Conservation (phyloP, 2,797 vertebrate species). For the Sciaenops ocellatus region DNA sequence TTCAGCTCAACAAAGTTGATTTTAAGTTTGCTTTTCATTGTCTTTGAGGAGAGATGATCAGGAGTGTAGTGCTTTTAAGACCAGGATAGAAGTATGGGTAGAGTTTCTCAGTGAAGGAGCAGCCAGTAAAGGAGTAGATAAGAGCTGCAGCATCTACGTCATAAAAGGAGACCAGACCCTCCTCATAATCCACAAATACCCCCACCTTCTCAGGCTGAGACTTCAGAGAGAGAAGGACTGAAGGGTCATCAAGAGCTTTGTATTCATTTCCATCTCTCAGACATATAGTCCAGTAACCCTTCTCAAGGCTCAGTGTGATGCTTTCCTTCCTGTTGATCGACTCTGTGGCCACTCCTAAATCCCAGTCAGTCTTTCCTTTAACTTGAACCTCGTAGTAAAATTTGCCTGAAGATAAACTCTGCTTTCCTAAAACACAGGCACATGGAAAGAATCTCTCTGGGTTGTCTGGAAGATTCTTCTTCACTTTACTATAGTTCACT, state of each 20-base stretch:
- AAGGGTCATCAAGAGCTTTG: fast-evolving
- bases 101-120: conserved; percentile 29
- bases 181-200: conserved; percentile 31
- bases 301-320: fast-evolving
- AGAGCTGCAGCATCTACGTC: conserved; percentile 22
- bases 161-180: conserved; percentile 36
- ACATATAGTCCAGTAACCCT: not conserved
- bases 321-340: not conserved
- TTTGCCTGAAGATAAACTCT: conserved; percentile 16
- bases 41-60: conserved; percentile 9
- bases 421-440: not conserved
- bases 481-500: fast-evolving
- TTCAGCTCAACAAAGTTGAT: too few relatives aligned
- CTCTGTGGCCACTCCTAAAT: conserved; percentile 17
- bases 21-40: too few relatives aligned
- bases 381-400: conserved; percentile 22
- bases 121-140: conserved; percentile 35
- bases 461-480: not conserved
- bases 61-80: not conserved
- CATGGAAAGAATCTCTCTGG: fast-evolving
- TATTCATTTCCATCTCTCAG: not conserved
- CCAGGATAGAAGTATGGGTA: not conserved
- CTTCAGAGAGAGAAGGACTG: fast-evolving
- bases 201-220: conserved; percentile 10
- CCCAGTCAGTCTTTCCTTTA: not conserved